A percentile compares a stretch with the other conserved stretches of the same genome.
phyloP scores from a whole-genome alignment of 2,888 invertebrate genomes.

The Coremacera marginata region DNA sequence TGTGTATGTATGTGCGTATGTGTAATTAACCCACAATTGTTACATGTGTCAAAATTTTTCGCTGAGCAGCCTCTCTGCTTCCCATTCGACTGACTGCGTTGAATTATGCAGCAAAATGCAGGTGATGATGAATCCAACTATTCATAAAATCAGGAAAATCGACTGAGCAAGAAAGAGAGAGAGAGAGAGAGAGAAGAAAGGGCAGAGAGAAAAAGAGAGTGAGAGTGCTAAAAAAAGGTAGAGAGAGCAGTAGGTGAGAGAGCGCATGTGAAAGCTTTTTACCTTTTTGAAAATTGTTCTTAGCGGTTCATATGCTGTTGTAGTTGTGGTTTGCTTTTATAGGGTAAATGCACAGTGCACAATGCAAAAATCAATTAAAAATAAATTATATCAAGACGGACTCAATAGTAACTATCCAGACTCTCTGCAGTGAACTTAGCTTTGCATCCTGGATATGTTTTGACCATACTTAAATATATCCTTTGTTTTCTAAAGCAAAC shows the following conservation, averaged over 20 bases:
- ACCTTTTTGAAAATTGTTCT: neutral
- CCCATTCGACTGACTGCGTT: neutral
- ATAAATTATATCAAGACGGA: too few relatives aligned
- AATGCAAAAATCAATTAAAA: too few relatives aligned
- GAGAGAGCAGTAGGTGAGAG: neutral
- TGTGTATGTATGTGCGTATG: slow-evolving; percentile 23
- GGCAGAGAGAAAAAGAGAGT: slow-evolving; percentile 24
- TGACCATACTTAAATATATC: too few relatives aligned
- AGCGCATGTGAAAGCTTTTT: slow-evolving; percentile 5
- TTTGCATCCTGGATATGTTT: too few relatives aligned
- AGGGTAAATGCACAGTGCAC: slow-evolving; percentile 5
- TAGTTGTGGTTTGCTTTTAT: neutral
- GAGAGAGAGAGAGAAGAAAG: too few relatives aligned
- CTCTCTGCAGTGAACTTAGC: too few relatives aligned
- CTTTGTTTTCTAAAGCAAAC: too few relatives aligned
- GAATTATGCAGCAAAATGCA: slow-evolving; percentile 12
- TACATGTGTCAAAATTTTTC: slow-evolving; percentile 50
- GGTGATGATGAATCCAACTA: neutral
- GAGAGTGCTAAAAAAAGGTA: neutral
- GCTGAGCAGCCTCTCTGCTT: neutral
- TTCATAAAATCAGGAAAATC: slow-evolving; percentile 18
- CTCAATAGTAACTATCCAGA: too few relatives aligned
- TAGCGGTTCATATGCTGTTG: slow-evolving; percentile 24
- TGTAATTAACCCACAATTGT: slow-evolving; percentile 43
- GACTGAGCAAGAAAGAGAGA: slow-evolving; percentile 21